Base-by-base conservation (phyloP, 23 tunicate genomes). In the Corella eumyota region DNA sequence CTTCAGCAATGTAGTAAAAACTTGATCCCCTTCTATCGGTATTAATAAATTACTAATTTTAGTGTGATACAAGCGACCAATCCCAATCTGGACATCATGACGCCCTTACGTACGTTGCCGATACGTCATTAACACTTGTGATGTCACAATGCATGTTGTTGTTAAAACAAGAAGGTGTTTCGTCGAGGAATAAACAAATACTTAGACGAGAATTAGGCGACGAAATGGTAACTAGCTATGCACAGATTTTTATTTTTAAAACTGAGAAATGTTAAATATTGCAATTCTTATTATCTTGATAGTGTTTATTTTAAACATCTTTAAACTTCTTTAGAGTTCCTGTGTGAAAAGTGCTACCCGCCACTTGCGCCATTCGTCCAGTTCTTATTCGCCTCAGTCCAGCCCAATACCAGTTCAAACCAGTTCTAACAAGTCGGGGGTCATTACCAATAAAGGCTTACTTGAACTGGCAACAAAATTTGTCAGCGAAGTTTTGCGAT, bases 61-160 rank as follows among this genome's bases (percentile, higher is more conserved):
- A n/a, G n/a, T n/a, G n/a, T n/a, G n/a, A n/a, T n/a, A n/a, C n/a
- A n/a, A n/a, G n/a, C n/a, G n/a, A n/a, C n/a, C 15, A 51, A 5
- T n/a, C 30, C 6, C 68, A 37, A 9, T 2, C 40, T 6, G 44
- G 45, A 11, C 60, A 55, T 33, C 57, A 36, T 19, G 68, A 61
- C 31, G 25, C 78, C 1, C 70, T 83, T 28, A 61, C 67, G 0
- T 62, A 46, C 32, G 64, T 73, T 26, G 60, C 73, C 38, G 96
- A 88, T 30, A 36, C 72, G 0, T 66, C 96, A 3, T 32, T 88
- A 7, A 20, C 45, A 1, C 62, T 79, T n/a, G 72, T 76, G 46
- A 79, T 88, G 67, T 79, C 96, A 17, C 96, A 88, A 73, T 76
- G 88, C 36, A 58, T 73, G 49, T 29, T 79, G 25, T 68, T 68